Evolutionary conservation across 2,888 invertebrate species (phyloP).

Genomic region (Neocrepidodera transversa): DNA sequence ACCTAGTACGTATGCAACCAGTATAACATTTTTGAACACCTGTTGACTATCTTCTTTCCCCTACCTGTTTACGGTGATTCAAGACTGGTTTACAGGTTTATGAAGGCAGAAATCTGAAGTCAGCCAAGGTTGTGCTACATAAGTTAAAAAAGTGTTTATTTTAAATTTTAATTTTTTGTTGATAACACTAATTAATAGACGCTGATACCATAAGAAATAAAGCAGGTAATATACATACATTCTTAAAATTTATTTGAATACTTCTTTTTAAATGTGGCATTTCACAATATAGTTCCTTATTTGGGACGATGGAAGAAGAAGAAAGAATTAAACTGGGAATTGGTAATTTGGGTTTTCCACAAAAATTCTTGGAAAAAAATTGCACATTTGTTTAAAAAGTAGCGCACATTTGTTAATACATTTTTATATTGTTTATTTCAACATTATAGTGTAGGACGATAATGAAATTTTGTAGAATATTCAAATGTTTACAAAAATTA

Average conservation of each 20-base stretch:
- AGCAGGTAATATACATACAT: slow-evolving; percentile 10
- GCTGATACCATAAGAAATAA: background rate
- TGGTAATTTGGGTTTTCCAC: slow-evolving; percentile 1
- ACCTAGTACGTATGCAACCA: slow-evolving; percentile 20
- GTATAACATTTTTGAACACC: slow-evolving; percentile 4
- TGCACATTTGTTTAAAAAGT: background rate
- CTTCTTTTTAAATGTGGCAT: background rate
- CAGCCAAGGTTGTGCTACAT: slow-evolving; percentile 26
- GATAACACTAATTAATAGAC: background rate
- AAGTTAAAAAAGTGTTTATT: slow-evolving; percentile 9
- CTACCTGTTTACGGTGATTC: slow-evolving; percentile 17
- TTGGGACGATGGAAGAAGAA: slow-evolving; percentile 21
- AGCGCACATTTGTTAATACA: too few relatives aligned
- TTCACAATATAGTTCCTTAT: slow-evolving; percentile 26
- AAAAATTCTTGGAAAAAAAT: background rate
- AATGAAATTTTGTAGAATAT: too few relatives aligned
- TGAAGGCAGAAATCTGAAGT: slow-evolving; percentile 20
- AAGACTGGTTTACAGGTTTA: slow-evolving; percentile 24
- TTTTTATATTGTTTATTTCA: too few relatives aligned
- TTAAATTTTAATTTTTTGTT: slow-evolving; percentile 7
- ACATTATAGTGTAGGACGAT: too few relatives aligned
- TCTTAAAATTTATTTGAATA: too few relatives aligned
- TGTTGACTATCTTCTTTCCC: slow-evolving; percentile 13
- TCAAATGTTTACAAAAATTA: too few relatives aligned
- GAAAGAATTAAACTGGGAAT: background rate